Percentiles rank a stretch among this genome's conserved stretches.
phyloP scores from a whole-genome alignment of 2,888 invertebrate species.

The Sylvicola fuscatus region DNA sequence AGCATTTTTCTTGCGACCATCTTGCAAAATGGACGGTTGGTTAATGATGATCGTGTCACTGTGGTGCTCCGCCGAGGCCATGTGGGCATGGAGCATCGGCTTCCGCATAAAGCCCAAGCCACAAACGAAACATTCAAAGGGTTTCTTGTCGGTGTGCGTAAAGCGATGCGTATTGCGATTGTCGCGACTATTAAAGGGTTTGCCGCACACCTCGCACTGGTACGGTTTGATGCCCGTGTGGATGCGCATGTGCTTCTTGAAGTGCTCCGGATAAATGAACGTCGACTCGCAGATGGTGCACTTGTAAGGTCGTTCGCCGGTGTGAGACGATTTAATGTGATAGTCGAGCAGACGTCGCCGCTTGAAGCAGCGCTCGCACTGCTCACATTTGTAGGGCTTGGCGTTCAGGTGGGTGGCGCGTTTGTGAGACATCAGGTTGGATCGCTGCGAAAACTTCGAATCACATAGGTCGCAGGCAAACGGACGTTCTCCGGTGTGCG shows the following conservation, averaged over 20 bases:
- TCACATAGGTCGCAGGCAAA: slow-evolving; percentile 61
- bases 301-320: slow-evolving; percentile 35
- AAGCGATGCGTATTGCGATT: slow-evolving; percentile 70
- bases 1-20: too few species aligned
- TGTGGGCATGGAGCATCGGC: slow-evolving; percentile 53
- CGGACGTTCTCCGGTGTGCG: slow-evolving; percentile 62
- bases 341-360: slow-evolving; percentile 46
- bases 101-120: slow-evolving; percentile 71
- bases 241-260: slow-evolving; percentile 57
- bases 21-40: slow-evolving; percentile 46
- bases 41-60: slow-evolving; percentile 69
- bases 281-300: slow-evolving; percentile 41
- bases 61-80: slow-evolving; percentile 34
- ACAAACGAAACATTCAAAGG: slow-evolving; percentile 64
- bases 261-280: slow-evolving; percentile 67
- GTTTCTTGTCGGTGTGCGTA: slow-evolving; percentile 70
- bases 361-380: slow-evolving; percentile 57
- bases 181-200: slow-evolving; percentile 64
- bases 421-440: slow-evolving; percentile 62
- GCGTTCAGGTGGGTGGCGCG: slow-evolving; percentile 60
- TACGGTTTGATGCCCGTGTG: slow-evolving; percentile 62
- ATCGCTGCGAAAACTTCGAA: slow-evolving; percentile 59
- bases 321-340: slow-evolving; percentile 58
- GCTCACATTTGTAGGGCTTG: slow-evolving; percentile 45
- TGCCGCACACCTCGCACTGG: slow-evolving; percentile 46